Evolutionary conservation across 2,888 invertebrate species (phyloP).

Genomic region (Ferrisia virgata): DNA sequence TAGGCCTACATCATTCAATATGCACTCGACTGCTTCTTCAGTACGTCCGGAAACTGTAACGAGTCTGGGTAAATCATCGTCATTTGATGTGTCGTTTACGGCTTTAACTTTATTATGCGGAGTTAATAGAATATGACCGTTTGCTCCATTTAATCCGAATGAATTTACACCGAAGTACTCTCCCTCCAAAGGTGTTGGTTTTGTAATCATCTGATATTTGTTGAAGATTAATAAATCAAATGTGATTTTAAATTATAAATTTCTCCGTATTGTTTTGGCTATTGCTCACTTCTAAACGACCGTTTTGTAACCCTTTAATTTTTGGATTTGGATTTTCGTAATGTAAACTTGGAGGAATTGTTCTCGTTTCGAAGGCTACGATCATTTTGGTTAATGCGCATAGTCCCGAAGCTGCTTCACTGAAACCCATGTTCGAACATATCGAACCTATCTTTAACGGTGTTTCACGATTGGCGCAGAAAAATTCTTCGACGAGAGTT

Average conservation of each 20-base stretch:
- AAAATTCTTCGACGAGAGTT: slow-evolving; percentile 47
- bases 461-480: slow-evolving; percentile 45
- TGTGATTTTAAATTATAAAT: not conserved
- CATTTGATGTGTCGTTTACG: slow-evolving; percentile 48
- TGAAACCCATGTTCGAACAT: slow-evolving; percentile 63
- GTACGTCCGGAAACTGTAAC: slow-evolving; percentile 49
- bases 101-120: slow-evolving; percentile 41
- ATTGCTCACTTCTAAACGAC: slow-evolving; percentile 54
- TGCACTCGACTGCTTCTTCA: slow-evolving; percentile 48
- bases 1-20: slow-evolving; percentile 52
- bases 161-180: slow-evolving; percentile 56
- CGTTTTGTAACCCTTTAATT: slow-evolving; percentile 60
- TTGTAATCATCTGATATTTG: slow-evolving; percentile 49
- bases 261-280: too few species aligned
- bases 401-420: slow-evolving; percentile 57
- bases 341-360: slow-evolving; percentile 83
- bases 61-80: slow-evolving; percentile 48
- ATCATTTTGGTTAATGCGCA: slow-evolving; percentile 75
- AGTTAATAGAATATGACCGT: slow-evolving; percentile 46
- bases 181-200: slow-evolving; percentile 53
- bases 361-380: slow-evolving; percentile 74
- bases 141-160: slow-evolving; percentile 45
- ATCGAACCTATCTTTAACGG: slow-evolving; percentile 61
- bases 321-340: slow-evolving; percentile 61
- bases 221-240: not conserved